A percentile compares a stretch with the other conserved stretches of the same genome.
These are phyloP conservation scores for Cephalopholis sonnerati DNA, from an alignment of 2,113 vertebrate genomes.

Conservation along the genomic window DNA sequence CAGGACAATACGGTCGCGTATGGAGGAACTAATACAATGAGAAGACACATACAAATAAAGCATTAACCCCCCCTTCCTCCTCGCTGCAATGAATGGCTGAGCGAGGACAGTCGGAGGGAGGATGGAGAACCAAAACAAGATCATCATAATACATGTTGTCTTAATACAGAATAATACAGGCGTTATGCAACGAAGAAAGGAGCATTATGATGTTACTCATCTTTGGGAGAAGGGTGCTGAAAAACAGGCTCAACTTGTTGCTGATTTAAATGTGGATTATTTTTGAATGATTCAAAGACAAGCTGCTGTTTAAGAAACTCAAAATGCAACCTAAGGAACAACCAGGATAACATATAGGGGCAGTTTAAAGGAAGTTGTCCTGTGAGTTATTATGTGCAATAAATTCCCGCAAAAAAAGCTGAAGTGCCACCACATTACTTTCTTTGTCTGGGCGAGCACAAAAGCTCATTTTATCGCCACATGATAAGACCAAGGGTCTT, in stretches of 20 bases:
- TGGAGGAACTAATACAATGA: slow-evolving; percentile 78
- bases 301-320: neutral
- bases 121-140: slow-evolving; percentile 66
- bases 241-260: slow-evolving; percentile 38
- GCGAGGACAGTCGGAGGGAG: slow-evolving; percentile 27
- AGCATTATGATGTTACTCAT: neutral
- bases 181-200: slow-evolving; percentile 7
- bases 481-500: slow-evolving; percentile 57
- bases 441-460: slow-evolving; percentile 42
- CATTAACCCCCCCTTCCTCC: slow-evolving; percentile 18
- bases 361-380: neutral
- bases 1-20: slow-evolving; percentile 77
- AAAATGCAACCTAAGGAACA: slow-evolving; percentile 6
- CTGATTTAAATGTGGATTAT: slow-evolving; percentile 16
- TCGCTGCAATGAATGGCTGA: slow-evolving; percentile 61
- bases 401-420: slow-evolving; percentile 36
- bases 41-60: slow-evolving; percentile 80
- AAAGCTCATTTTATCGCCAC: slow-evolving; percentile 21
- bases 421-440: slow-evolving; percentile 12
- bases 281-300: slow-evolving; percentile 30
- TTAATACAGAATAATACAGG: neutral
- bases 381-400: slow-evolving; percentile 7
- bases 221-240: neutral
- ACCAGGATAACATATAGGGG: neutral
- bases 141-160: slow-evolving; percentile 20